Conservation (phyloP, 1,140 invertebrate genomes). For the Pararge aegeria region DNA sequence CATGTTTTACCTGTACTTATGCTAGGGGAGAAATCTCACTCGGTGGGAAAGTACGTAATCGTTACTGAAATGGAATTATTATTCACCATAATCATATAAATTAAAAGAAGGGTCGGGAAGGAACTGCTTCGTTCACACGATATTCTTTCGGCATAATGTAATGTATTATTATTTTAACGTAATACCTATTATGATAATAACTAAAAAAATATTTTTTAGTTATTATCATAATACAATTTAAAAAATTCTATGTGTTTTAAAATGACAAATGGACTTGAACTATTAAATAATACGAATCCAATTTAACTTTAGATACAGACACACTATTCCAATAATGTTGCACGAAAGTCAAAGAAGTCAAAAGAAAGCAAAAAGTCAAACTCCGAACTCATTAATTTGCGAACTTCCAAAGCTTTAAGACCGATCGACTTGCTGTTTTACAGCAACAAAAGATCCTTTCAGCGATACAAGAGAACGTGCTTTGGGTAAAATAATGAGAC, state of each 20-base stretch:
- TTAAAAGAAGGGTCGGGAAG: conserved; percentile 53
- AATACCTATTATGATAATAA: no score
- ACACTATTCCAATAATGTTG: not conserved
- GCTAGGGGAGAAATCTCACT: conserved; percentile 64
- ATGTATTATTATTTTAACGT: conserved; percentile 47
- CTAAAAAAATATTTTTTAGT: no score
- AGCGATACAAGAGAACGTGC: conserved; percentile 57
- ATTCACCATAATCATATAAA: conserved; percentile 51
- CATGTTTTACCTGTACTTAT: conserved; percentile 64
- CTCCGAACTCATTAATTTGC: conserved; percentile 71
- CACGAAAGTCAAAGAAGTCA: conserved; percentile 10
- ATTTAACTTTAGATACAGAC: not conserved
- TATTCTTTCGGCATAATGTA: conserved; percentile 15
- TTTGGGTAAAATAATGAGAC: conserved; percentile 65
- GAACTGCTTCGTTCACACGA: conserved; percentile 63
- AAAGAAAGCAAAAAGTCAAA: conserved; percentile 50
- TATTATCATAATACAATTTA: no score
- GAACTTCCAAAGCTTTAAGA: conserved; percentile 57
- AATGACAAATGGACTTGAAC: no score
- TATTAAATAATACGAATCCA: no score
- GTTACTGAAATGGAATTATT: conserved; percentile 69
- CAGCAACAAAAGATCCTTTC: conserved; percentile 68
- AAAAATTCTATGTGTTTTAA: no score
- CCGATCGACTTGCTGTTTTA: conserved; percentile 71
- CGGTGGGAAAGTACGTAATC: conserved; percentile 68